Evolutionary conservation across 1,140 invertebrate species (phyloP).

Genomic region (Platyscapa corneri): DNA sequence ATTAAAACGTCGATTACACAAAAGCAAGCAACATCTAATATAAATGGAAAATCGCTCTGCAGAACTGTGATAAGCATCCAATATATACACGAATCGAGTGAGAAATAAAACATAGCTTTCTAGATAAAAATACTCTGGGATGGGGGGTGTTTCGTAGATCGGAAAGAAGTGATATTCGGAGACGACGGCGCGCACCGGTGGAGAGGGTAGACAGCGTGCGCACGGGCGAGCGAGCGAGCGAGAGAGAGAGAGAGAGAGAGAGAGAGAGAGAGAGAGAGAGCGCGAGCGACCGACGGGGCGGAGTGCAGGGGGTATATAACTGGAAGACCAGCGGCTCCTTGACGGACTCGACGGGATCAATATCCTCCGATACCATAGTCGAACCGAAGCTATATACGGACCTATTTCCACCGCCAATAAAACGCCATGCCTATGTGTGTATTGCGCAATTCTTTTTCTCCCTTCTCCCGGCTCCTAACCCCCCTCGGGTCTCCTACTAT

Average conservation of each 20-base stretch:
- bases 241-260: conserved; percentile 54
- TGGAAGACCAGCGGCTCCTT: conserved; percentile 72
- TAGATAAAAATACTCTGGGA: conserved; percentile 28
- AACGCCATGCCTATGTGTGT: conserved; percentile 71
- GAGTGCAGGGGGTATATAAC: conserved; percentile 53
- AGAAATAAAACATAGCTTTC: conserved; percentile 41
- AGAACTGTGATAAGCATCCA: conserved; percentile 20
- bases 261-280: conserved; percentile 55
- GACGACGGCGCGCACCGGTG: conserved; percentile 20
- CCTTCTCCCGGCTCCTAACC: not conserved
- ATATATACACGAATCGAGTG: conserved; percentile 30
- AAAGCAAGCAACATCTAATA: conserved; percentile 19
- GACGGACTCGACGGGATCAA: conserved; percentile 73
- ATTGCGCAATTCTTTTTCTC: conserved; percentile 69
- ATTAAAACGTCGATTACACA: conserved; percentile 19
- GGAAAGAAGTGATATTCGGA: conserved; percentile 41
- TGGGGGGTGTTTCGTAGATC: conserved; percentile 23
- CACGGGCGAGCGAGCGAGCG: too few relatives aligned
- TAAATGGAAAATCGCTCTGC: conserved; percentile 17
- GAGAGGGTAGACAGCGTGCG: conserved; percentile 41
- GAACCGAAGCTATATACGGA: conserved; percentile 68
- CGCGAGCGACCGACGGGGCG: too few relatives aligned
- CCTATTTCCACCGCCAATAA: conserved; percentile 73
- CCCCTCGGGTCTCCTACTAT: conserved; percentile 63
- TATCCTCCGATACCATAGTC: conserved; percentile 74